Percentiles rank a stretch among this genome's conserved stretches.
Conservation (phyloP, 2,888 invertebrate species). For the Acrobasis suavella region DNA sequence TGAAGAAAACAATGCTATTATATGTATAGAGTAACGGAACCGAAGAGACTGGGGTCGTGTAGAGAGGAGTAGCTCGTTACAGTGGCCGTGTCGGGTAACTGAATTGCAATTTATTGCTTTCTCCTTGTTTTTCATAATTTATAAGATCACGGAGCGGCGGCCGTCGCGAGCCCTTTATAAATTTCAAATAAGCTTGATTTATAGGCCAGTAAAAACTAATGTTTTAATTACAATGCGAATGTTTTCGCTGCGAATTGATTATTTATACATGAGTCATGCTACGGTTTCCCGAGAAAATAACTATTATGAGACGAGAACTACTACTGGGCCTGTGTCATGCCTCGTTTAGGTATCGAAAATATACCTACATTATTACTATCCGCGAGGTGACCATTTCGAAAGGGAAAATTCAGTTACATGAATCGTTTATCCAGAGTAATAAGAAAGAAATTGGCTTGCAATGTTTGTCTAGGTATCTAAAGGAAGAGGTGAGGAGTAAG, state of each 20-base stretch:
- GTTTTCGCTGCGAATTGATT: slow-evolving; percentile 31
- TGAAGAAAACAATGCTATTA: no score
- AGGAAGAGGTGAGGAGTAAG: no score
- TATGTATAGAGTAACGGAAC: neutral
- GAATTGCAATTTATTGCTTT: slow-evolving; percentile 68
- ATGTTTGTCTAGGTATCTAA: no score
- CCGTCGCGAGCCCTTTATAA: slow-evolving; percentile 57
- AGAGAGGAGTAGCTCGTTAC: slow-evolving; percentile 24
- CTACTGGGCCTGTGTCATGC: no score
- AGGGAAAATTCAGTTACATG: no score
- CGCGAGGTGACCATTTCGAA: no score
- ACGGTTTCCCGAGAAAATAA: slow-evolving; percentile 9
- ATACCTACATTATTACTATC: no score
- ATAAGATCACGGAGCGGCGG: slow-evolving; percentile 56
- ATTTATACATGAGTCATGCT: no score
- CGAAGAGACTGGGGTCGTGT: slow-evolving; percentile 18
- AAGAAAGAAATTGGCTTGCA: no score
- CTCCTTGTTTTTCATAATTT: slow-evolving; percentile 72
- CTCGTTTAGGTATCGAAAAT: no score
- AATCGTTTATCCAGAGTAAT: no score
- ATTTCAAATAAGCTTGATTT: slow-evolving; percentile 66
- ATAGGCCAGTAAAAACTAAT: slow-evolving; percentile 49
- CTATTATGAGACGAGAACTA: no score
- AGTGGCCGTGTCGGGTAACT: slow-evolving; percentile 44
- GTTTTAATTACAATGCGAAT: slow-evolving; percentile 41